Evolutionary conservation across 1,140 invertebrate species (phyloP).

Genomic region (Trichonephila clavata): DNA sequence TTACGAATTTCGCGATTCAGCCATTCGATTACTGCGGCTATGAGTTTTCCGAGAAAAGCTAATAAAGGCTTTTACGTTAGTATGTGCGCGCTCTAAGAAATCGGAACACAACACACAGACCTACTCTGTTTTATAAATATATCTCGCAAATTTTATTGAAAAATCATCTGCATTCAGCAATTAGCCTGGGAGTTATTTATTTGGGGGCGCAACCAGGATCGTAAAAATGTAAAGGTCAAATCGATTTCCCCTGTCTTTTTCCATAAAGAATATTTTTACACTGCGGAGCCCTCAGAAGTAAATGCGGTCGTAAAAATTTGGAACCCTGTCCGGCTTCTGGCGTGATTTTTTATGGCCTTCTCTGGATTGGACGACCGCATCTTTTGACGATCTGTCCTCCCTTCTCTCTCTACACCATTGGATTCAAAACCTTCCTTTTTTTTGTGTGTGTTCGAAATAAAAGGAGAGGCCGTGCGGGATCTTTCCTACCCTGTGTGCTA

Average conservation of each 20-base stretch:
- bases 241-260: constrained; percentile 19
- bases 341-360: constrained; percentile 14
- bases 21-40: too few species aligned
- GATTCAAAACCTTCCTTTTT: neutral
- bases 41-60: too few species aligned
- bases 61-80: too few species aligned
- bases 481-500: neutral
- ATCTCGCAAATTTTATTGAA: neutral
- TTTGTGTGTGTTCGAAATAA: too few species aligned
- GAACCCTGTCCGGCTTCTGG: constrained; percentile 2
- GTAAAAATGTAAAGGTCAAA: constrained; percentile 29
- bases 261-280: constrained; percentile 46
- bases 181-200: constrained; percentile 3
- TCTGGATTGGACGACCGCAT: constrained; percentile 31
- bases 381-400: constrained; percentile 25
- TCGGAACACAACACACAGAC: too few species aligned
- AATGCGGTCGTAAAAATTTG: constrained; percentile 40
- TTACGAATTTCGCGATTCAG: too few species aligned
- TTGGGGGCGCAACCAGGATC: neutral
- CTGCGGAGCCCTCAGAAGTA: neutral
- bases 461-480: neutral
- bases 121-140: too few species aligned
- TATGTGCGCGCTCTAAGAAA: too few species aligned
- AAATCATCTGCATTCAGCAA: neutral
- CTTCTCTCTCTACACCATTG: neutral